Evolutionary conservation across 2,888 invertebrate genomes (phyloP), one percentile per base, ranked within the genome.

Genomic region (Halictus ligatus): DNA sequence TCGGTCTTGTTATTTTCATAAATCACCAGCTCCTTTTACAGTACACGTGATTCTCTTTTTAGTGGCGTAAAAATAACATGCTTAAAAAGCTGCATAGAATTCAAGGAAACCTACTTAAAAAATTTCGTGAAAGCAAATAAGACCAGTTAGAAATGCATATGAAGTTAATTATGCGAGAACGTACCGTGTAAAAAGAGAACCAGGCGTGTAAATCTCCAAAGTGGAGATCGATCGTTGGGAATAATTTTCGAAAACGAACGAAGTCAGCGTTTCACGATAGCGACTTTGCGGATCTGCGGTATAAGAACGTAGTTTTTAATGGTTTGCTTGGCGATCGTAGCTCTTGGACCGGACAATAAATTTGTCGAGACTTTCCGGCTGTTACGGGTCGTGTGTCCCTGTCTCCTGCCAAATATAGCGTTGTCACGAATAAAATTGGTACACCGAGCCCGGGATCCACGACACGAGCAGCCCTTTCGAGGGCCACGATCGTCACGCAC

Each of bases 351-450:
- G 7, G 54, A 40, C 40, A n/a, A 40, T 73, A 50, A 48, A 54
- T 74, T 50, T 21, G 29, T 74, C 50, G 74, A 15, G 88, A 67
- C 87, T 43, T n/a, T 21, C 40, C n/a, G 69, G 35, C 40, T 71
- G 69, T 79, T 79, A 79, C 87, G 48, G 78, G 73, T 78, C 88
- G 88, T 72, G 81, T 80, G 69, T 85, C 81, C 72, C 86, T 81
- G 64, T 74, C 79, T 35, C 40, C 69, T 40, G 69, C 69, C 69
- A 88, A 82, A 71, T 71, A 71, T 40, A 71, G 69, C 69, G 69
- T 71, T 71, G 69, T 71, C 69, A 71, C 69, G 78, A 79, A 78
- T 79, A 50, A 74, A 74, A 48, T 74, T 74, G 73, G 29, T 74
- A 74, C 75, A 73, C 67, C 73, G 50, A 58, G 21, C 48, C 43